Evolutionary conservation across 2,797 vertebrate species (phyloP).

Genomic region (Vireo griseus): DNA sequence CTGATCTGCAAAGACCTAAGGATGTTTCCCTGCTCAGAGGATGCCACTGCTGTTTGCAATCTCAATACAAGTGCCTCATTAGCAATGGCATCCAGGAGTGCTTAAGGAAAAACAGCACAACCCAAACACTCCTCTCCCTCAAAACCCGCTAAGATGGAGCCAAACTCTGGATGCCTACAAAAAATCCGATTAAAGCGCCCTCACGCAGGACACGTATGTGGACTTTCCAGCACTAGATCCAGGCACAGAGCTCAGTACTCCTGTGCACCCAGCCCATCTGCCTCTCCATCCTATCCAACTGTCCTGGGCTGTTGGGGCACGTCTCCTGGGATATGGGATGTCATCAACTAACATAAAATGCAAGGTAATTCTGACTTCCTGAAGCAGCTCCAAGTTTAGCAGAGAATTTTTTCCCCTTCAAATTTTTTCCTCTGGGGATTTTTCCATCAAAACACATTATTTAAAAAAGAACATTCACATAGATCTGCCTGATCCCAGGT

Average conservation of each 20-base stretch:
- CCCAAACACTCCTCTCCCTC: slow-evolving; percentile 7
- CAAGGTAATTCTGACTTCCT: slow-evolving; percentile 38
- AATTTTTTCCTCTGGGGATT: slow-evolving; percentile 1
- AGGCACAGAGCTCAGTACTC: slow-evolving; percentile 11
- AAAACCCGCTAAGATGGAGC: neutral
- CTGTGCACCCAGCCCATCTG: neutral
- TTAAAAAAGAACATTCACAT: neutral
- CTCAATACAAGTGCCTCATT: neutral
- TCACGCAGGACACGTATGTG: neutral
- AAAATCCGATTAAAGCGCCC: neutral
- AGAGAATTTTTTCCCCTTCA: slow-evolving; percentile 9
- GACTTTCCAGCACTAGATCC: slow-evolving; percentile 41
- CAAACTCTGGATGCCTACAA: neutral
- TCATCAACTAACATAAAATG: neutral
- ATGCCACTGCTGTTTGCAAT: neutral
- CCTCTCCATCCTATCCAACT: neutral
- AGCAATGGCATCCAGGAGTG: neutral
- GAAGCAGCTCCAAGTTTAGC: slow-evolving; percentile 17
- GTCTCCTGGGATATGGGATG: neutral
- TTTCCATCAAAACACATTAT: slow-evolving; percentile 58
- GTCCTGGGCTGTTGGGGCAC: neutral
- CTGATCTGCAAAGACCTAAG: neutral
- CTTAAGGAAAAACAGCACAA: neutral
- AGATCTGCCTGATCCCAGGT: slow-evolving; percentile 12
- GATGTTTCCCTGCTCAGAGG: neutral